phyloP scores from a whole-genome alignment of 2,888 invertebrate species.

The Nomada ferruginata region DNA sequence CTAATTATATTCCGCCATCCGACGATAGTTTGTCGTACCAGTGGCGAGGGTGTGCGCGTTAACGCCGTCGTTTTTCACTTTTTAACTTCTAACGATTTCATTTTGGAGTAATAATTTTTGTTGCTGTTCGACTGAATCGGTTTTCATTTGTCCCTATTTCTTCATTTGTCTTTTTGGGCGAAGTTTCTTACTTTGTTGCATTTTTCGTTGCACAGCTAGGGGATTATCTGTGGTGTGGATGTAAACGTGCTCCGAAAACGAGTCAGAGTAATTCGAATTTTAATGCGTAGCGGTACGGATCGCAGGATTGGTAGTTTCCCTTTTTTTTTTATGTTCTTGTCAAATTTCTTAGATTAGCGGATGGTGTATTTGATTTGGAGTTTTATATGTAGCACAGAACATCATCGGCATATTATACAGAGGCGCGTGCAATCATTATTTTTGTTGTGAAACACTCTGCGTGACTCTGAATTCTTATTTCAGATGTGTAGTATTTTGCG shows the following conservation, averaged over 20 bases:
- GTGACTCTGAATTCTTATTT: too few species aligned
- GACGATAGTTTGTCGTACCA: conserved; percentile 34
- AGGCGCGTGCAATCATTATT: too few species aligned
- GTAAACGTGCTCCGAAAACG: background rate
- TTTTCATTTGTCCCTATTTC: too few species aligned
- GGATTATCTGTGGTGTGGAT: background rate
- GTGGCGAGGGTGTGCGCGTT: background rate
- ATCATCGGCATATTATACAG: too few species aligned
- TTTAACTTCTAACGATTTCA: background rate
- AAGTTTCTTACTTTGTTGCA: background rate
- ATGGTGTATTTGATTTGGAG: too few species aligned
- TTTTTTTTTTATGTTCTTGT: background rate
- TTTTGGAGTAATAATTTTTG: too few species aligned
- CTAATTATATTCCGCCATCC: conserved; percentile 63
- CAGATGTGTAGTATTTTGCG: too few species aligned
- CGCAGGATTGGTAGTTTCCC: background rate
- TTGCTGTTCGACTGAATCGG: too few species aligned
- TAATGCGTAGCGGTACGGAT: background rate
- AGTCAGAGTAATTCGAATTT: background rate
- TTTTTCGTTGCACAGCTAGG: background rate
- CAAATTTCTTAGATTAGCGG: too few species aligned
- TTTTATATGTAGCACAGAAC: too few species aligned
- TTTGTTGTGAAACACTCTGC: too few species aligned
- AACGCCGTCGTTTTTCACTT: background rate
- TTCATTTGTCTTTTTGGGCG: too few species aligned